Evolutionary conservation across 2,797 vertebrate species (phyloP), one percentile per base, ranked within the genome.

Genomic region (Rhinatrema bivittatum): DNA sequence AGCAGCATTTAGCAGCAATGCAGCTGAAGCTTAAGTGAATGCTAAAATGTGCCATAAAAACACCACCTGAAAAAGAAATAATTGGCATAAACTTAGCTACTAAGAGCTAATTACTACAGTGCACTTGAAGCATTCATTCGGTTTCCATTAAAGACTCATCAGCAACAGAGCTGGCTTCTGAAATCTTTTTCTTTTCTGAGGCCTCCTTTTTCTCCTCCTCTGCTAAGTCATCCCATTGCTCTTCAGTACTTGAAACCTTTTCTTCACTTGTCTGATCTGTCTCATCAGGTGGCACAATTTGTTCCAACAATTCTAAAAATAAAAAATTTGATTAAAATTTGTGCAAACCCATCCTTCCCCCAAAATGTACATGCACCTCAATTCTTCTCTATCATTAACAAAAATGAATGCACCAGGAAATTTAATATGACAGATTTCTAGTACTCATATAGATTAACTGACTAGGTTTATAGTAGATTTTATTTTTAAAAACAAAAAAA

Each of bases 71-170:
- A 68, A 10, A 47, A 73, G 57, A 62, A 72, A 54, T 46, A 71
- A 69, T 50, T 64, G 68, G 71, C 62, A 78, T 61, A 60, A 74
- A 69, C 39, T 60, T 70, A 73, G 77, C 68, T 73, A 70, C 31
- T 70, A 65, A 62, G 27, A 76, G 62, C 62, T 66, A 82, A 71
- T 31, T 67, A 70, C 29, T 64, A 68, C n/a, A 70, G 81, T 70
- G 74, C 75, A 77, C 57, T 15, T 62, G 50, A 65, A 68, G 60
- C 61, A 71, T 74, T 85, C 85, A 97, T 76, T 97, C 87, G 52
- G 89, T 73, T 65, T 89, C 87, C 82, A 83, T 80, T 56, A 84
- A 68, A 51, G 91, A 85, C 46, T 82, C 68, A 46, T 91, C 78
- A 51, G 60, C 23, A 56, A 65, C 36, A 61, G 56, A 1, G 56